A percentile compares a stretch with the other conserved stretches of the same genome.
These are phyloP conservation scores for Oxyura jamaicensis DNA, from an alignment of 2,113 vertebrate species.

Conservation along the genomic window DNA sequence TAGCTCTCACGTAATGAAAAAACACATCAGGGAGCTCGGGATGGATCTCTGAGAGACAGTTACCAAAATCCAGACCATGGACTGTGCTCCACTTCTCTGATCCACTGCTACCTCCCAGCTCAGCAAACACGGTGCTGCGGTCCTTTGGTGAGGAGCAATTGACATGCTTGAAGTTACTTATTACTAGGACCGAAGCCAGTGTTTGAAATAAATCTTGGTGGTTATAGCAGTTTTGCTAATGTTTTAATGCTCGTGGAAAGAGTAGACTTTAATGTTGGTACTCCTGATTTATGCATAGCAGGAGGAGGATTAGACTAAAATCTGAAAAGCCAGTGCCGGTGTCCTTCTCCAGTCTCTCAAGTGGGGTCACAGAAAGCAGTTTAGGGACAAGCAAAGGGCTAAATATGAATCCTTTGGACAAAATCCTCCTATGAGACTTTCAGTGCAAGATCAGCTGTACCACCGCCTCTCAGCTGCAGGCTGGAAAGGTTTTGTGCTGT, in stretches of 20 bases:
- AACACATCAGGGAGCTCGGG: not conserved
- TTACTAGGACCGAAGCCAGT: conserved; percentile 1
- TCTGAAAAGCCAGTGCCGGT: not conserved
- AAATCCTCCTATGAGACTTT: not conserved
- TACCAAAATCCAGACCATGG: not conserved
- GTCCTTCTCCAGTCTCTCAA: conserved; percentile 22
- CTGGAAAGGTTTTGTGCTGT: not conserved
- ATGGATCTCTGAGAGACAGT: not conserved
- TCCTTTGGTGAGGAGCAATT: not conserved
- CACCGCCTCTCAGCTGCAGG: not conserved
- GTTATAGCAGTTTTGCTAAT: conserved; percentile 22
- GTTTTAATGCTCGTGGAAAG: not conserved
- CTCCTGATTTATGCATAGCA: conserved; percentile 25
- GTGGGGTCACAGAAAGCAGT: conserved; percentile 9
- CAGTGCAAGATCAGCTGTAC: not conserved
- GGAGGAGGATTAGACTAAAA: conserved; percentile 6
- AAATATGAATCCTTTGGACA: not conserved
- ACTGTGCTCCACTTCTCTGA: not conserved
- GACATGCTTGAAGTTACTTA: not conserved
- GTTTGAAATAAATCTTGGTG: conserved; percentile 33
- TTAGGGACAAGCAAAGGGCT: not conserved
- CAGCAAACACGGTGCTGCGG: not conserved
- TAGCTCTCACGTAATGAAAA: not conserved
- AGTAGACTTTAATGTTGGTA: not conserved
- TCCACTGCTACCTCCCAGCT: not conserved